Base-by-base conservation (phyloP, 1,140 invertebrate genomes). In the Campodea augens region DNA sequence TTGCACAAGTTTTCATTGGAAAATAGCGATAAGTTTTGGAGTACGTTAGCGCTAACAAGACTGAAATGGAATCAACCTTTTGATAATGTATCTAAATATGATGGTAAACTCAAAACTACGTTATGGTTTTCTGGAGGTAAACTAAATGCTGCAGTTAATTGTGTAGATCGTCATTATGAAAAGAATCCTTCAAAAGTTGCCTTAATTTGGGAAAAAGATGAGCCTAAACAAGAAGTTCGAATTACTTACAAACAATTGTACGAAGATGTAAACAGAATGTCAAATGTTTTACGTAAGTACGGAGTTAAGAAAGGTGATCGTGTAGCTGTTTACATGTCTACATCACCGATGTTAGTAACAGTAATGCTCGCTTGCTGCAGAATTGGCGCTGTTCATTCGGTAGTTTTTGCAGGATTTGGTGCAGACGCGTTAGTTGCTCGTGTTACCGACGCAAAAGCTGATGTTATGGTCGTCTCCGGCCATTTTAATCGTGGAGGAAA, bases 351-450 rank as follows among this genome's bases (percentile, higher is more conserved):
- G 13, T 58, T 64, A 2, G 59, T 68, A 1, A 62, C 60, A 1
- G 53, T 63, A 21, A 70, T 71, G 66, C 52, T 71, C 37, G 69
- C 69, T 0, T 70, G 68, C 58, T 58, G 66, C n/a, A 51, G 69
- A 18, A 68, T 71, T 38, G 69, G 69, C 18, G 68, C 68, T 21
- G 54, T 71, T 19, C 69, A 71, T 52, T 62, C 56, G 43, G 66
- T 71, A 5, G 62, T 71, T 12, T 74, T 73, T 56, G 71, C 67
- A 38, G 71, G 71, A 10, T 73, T 73, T 52, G 66, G 63, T 48
- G 53, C 68, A 4, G 61, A 70, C 19, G 61, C 70, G 24, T 52
- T 73, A 15, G 63, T 66, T 32, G 54, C 59, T 18, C 59, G 70
- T 43, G 65, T 71, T 15, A 50, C 57, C 32, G 63, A 66, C 55